Percentiles rank a stretch among this genome's conserved stretches.
phyloP scores from a whole-genome alignment of 2,797 vertebrate genomes.

The Thripadectes ignobilis region DNA sequence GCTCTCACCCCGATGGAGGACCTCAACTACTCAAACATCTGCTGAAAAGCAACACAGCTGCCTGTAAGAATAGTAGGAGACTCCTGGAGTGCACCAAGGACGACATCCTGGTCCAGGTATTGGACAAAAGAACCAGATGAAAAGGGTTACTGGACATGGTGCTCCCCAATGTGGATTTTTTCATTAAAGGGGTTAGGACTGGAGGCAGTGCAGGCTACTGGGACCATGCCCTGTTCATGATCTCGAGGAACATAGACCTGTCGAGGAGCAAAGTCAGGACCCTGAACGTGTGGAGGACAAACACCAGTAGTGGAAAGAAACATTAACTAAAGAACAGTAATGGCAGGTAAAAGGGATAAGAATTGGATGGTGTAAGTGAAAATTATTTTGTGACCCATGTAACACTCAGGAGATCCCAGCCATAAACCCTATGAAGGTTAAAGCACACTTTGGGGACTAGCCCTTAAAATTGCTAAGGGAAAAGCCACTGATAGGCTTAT shows the following conservation, averaged over 20 bases:
- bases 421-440: neutral
- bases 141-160: neutral
- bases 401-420: neutral
- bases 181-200: neutral
- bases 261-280: neutral
- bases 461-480: neutral
- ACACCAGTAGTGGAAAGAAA: neutral
- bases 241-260: fast-evolving
- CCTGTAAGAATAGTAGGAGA: neutral
- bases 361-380: neutral
- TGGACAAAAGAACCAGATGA: neutral
- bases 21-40: neutral
- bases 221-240: neutral
- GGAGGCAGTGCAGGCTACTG: neutral
- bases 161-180: neutral
- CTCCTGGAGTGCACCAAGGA: neutral
- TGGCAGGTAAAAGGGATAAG: neutral
- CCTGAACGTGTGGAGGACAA: neutral
- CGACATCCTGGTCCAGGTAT: neutral
- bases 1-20: neutral
- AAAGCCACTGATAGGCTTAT: neutral
- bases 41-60: neutral
- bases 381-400: neutral
- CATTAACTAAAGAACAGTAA: neutral
- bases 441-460: neutral